These are phyloP conservation scores for Ptyas mucosa DNA, from an alignment of 2,113 vertebrate species.

Conservation along the genomic window DNA sequence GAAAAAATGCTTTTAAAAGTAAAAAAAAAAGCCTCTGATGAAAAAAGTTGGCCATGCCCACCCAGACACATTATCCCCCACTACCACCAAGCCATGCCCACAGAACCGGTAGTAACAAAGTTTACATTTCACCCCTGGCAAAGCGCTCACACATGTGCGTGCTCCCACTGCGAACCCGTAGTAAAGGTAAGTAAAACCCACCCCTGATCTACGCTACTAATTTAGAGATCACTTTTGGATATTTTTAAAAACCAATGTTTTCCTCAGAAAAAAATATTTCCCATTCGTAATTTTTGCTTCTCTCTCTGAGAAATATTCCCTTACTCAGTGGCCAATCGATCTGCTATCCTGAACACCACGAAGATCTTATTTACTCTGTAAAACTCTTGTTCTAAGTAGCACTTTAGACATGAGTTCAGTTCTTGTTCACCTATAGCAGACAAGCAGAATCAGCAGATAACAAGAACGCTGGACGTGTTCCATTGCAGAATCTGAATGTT, in stretches of 20 bases:
- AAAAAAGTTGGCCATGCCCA: too few species aligned
- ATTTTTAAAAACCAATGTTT: neutral
- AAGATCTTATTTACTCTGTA: conserved; percentile 13
- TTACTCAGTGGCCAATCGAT: conserved; percentile 6
- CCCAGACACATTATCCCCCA: too few species aligned
- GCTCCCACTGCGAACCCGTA: too few species aligned
- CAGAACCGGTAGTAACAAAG: too few species aligned
- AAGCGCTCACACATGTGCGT: too few species aligned
- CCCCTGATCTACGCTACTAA: too few species aligned
- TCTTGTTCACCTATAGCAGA: conserved; percentile 22
- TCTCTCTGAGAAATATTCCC: neutral
- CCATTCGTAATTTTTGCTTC: neutral
- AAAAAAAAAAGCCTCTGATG: too few species aligned
- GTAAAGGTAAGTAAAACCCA: too few species aligned
- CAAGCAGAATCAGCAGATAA: conserved; percentile 26
- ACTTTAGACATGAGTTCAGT: conserved; percentile 1
- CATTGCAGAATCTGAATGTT: conserved; percentile 32
- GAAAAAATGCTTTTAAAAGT: too few species aligned
- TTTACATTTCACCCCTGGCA: too few species aligned
- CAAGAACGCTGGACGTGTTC: neutral
- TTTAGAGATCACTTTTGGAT: too few species aligned
- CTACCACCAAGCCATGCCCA: too few species aligned
- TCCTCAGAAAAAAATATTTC: neutral
- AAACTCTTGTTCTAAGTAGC: conserved; percentile 2
- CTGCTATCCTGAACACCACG: neutral